These are phyloP conservation scores for Ectropis crepuscularia DNA, from an alignment of 2,888 invertebrate genomes.

Conservation along the genomic window DNA sequence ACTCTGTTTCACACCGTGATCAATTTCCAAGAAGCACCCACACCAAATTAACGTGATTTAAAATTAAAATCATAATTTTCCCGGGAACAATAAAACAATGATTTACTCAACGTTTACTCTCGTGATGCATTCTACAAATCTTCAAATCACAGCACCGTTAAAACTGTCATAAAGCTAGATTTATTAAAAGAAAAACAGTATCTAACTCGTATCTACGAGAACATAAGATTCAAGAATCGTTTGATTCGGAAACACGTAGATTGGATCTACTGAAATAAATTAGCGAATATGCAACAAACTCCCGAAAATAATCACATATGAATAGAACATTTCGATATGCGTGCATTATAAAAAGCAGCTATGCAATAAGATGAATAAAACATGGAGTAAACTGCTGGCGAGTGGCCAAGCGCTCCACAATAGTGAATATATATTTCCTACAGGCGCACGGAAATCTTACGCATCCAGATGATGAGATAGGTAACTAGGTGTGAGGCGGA, in stretches of 20 bases:
- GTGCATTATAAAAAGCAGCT: slow-evolving; percentile 51
- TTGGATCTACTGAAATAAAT: slow-evolving; percentile 11
- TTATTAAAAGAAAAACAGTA: slow-evolving; percentile 10
- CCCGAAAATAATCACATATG: slow-evolving; percentile 37
- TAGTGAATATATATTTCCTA: slow-evolving; percentile 32
- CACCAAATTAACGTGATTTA: too few relatives aligned
- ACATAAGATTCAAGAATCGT: slow-evolving; percentile 10
- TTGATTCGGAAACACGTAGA: slow-evolving; percentile 14
- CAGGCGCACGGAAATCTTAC: slow-evolving; percentile 15
- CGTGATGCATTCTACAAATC: slow-evolving; percentile 1
- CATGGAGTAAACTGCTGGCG: slow-evolving; percentile 55
- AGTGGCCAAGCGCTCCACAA: slow-evolving; percentile 45
- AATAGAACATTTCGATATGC: slow-evolving; percentile 36
- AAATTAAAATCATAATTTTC: neutral
- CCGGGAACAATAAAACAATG: slow-evolving; percentile 1
- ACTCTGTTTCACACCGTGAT: too few relatives aligned
- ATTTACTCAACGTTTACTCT: slow-evolving; percentile 1
- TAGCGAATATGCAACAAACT: slow-evolving; percentile 26
- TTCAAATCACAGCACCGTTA: slow-evolving; percentile 10
- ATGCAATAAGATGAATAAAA: slow-evolving; percentile 56
- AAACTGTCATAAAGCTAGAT: slow-evolving; percentile 11
- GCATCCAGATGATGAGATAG: slow-evolving; percentile 23
- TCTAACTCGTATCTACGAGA: slow-evolving; percentile 5
- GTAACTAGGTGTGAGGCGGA: slow-evolving; percentile 23
- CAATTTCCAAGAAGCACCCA: too few relatives aligned